These are phyloP conservation scores for rat (Rattus norvegicus) DNA, from an alignment of 2,113 vertebrate genomes.

Conservation along the genomic window DNA sequence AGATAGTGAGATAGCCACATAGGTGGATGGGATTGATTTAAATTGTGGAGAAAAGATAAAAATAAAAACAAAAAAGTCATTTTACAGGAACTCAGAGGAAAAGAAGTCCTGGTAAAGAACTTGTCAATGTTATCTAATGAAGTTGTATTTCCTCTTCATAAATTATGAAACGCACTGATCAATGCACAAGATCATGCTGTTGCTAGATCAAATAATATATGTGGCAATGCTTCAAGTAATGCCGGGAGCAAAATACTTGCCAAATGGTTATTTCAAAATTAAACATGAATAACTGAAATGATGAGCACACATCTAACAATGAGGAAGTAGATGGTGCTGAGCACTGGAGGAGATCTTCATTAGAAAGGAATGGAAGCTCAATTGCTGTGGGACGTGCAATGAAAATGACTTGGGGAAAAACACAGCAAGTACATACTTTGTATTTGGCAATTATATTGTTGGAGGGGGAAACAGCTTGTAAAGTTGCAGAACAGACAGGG, in stretches of 20 bases:
- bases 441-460: background rate
- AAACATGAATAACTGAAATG: background rate
- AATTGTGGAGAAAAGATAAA: background rate
- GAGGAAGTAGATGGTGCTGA: background rate
- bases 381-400: background rate
- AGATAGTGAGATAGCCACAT: background rate
- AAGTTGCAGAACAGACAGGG: background rate
- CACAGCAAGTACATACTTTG: background rate
- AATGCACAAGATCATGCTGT: background rate
- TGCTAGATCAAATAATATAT: background rate
- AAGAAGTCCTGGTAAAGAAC: background rate
- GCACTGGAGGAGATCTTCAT: background rate
- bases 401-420: background rate
- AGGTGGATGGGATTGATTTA: background rate
- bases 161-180: background rate
- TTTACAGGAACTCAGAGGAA: background rate
- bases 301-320: background rate
- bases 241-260: background rate
- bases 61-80: background rate
- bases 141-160: background rate
- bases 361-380: background rate
- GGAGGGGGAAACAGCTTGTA: background rate
- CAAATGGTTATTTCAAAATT: constrained; percentile 34
- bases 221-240: constrained; percentile 1
- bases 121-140: background rate